phyloP scores from a whole-genome alignment of 2,888 invertebrate genomes.

The Apeira syringaria region DNA sequence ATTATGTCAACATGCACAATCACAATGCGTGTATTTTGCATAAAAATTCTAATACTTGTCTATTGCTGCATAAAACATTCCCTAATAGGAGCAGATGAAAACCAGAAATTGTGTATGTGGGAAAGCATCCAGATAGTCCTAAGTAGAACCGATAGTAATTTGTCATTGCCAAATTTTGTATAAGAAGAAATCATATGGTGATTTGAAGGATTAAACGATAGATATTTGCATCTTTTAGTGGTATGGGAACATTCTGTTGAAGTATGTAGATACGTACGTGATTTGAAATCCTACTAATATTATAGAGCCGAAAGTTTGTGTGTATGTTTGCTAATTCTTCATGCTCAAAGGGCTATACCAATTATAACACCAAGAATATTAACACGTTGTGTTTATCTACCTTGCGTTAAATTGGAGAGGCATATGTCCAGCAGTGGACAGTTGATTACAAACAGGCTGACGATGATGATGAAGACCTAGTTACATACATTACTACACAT shows the following conservation, averaged over 20 bases:
- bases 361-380: too few species aligned
- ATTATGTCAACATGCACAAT: constrained; percentile 81
- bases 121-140: constrained; percentile 39
- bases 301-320: too few species aligned
- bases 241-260: constrained; percentile 33
- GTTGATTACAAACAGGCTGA: too few species aligned
- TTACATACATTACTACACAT: too few species aligned
- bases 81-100: constrained; percentile 59
- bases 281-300: too few species aligned
- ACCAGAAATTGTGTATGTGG: constrained; percentile 54
- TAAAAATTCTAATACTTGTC: constrained; percentile 71
- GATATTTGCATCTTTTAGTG: constrained; percentile 49
- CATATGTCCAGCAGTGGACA: too few species aligned
- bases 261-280: constrained; percentile 25
- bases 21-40: constrained; percentile 70
- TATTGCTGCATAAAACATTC: constrained; percentile 75
- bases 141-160: constrained; percentile 49
- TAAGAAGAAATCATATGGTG: constrained; percentile 49
- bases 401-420: too few species aligned
- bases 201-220: constrained; percentile 47
- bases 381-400: too few species aligned
- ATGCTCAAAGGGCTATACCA: too few species aligned
- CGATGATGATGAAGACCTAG: too few species aligned
- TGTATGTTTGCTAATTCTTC: too few species aligned
- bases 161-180: constrained; percentile 69